These are phyloP conservation scores for Agrotis segetum DNA, from an alignment of 2,888 invertebrate genomes.

Conservation along the genomic window DNA sequence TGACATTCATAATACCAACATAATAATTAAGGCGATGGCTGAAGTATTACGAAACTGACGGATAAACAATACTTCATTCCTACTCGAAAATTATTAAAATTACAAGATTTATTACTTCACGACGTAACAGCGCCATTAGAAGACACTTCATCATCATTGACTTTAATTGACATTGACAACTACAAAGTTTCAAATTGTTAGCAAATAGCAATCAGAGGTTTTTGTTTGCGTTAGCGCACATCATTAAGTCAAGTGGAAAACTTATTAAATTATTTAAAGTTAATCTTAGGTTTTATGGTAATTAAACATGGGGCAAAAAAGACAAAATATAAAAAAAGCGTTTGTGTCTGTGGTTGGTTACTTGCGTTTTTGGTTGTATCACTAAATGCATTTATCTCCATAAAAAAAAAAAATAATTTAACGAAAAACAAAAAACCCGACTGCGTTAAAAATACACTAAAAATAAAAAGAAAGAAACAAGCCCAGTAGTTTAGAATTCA, in stretches of 20 bases:
- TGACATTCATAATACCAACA: slow-evolving; percentile 21
- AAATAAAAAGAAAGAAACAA: too few relatives aligned
- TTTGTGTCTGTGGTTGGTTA: too few relatives aligned
- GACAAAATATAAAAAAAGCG: too few relatives aligned
- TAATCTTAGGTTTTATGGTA: slow-evolving; percentile 5
- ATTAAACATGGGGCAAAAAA: neutral
- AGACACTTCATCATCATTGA: slow-evolving; percentile 72
- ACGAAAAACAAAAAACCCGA: too few relatives aligned
- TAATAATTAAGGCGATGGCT: slow-evolving; percentile 14
- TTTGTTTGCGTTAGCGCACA: slow-evolving; percentile 44
- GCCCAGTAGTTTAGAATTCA: too few relatives aligned
- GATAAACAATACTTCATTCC: slow-evolving; percentile 44
- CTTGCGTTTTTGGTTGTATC: too few relatives aligned
- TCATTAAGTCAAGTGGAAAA: slow-evolving; percentile 41
- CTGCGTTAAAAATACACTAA: too few relatives aligned
- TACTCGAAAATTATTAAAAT: slow-evolving; percentile 32
- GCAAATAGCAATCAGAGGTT: slow-evolving; percentile 57
- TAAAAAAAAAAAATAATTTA: too few relatives aligned
- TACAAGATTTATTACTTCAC: slow-evolving; percentile 46
- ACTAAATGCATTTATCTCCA: too few relatives aligned
- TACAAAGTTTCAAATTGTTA: slow-evolving; percentile 61
- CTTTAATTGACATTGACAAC: slow-evolving; percentile 76
- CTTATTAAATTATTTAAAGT: slow-evolving; percentile 3
- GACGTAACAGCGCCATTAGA: slow-evolving; percentile 56
- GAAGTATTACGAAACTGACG: slow-evolving; percentile 9